These are phyloP conservation scores for Tethea ocularis DNA, from an alignment of 2,888 invertebrate species.

Conservation along the genomic window DNA sequence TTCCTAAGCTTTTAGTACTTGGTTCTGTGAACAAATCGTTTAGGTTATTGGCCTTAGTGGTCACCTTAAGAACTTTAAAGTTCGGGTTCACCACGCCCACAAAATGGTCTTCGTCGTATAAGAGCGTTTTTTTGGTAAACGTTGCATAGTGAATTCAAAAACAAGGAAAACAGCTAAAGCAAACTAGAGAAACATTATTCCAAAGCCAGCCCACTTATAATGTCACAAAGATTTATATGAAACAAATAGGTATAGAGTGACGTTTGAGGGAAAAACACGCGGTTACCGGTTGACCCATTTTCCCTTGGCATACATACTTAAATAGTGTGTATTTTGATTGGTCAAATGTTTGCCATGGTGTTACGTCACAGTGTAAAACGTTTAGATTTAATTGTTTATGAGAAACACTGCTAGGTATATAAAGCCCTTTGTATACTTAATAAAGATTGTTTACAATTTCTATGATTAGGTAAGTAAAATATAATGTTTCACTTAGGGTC, in stretches of 20 bases:
- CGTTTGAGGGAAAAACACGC: conserved; percentile 16
- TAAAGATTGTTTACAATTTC: no score
- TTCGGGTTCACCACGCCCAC: no score
- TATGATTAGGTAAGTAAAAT: no score
- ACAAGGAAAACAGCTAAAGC: neutral
- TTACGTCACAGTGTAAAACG: conserved; percentile 3
- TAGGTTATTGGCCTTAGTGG: no score
- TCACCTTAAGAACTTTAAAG: no score
- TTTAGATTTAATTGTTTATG: conserved; percentile 6
- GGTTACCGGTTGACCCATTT: conserved; percentile 3
- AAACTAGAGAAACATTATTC: neutral
- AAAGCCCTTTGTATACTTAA: neutral
- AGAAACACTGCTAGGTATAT: neutral
- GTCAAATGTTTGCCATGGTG: conserved; percentile 16
- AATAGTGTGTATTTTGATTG: conserved; percentile 22
- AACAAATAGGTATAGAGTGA: conserved; percentile 5
- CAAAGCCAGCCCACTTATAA: neutral
- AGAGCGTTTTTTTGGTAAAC: no score
- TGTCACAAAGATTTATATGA: neutral
- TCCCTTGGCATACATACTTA: conserved; percentile 14
- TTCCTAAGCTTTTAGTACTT: no score
- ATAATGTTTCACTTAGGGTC: no score
- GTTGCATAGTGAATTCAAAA: no score
- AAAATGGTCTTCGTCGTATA: no score
- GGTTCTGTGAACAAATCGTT: no score